Evolutionary conservation across 2,888 invertebrate genomes (phyloP).

Genomic region (Spodoptera littoralis): DNA sequence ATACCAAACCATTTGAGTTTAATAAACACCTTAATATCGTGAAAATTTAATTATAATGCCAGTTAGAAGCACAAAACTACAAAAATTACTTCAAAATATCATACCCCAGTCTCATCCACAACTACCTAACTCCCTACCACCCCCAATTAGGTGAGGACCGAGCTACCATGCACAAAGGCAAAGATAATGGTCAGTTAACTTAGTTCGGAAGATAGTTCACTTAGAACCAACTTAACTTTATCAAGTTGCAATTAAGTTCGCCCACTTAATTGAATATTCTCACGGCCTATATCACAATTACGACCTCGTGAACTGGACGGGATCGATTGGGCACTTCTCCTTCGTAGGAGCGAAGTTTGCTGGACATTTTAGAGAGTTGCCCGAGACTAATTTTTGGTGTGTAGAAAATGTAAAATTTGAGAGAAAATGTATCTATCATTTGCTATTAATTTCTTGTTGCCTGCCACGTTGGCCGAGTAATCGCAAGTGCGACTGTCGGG

Average conservation of each 20-base stretch:
- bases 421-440: too few species aligned
- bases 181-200: slow-evolving; percentile 89
- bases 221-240: slow-evolving; percentile 85
- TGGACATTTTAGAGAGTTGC: not conserved
- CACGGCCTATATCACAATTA: slow-evolving; percentile 85
- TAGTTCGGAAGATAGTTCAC: slow-evolving; percentile 88
- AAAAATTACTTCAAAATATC: not conserved
- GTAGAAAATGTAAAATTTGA: not conserved
- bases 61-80: too few species aligned
- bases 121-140: slow-evolving; percentile 53
- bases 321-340: slow-evolving; percentile 71
- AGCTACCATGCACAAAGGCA: slow-evolving; percentile 85
- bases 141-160: slow-evolving; percentile 83
- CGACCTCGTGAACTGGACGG: slow-evolving; percentile 82
- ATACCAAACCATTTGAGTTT: too few species aligned
- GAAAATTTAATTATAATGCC: too few species aligned
- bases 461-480: too few species aligned
- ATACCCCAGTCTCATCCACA: slow-evolving; percentile 60
- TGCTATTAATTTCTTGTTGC: too few species aligned
- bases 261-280: slow-evolving; percentile 86
- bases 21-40: too few species aligned
- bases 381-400: not conserved
- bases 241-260: slow-evolving; percentile 88
- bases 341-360: slow-evolving; percentile 16
- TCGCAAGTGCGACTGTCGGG: too few species aligned